Conservation (phyloP, 2,797 vertebrate species). For the Acrocephalus scirpaceus region DNA sequence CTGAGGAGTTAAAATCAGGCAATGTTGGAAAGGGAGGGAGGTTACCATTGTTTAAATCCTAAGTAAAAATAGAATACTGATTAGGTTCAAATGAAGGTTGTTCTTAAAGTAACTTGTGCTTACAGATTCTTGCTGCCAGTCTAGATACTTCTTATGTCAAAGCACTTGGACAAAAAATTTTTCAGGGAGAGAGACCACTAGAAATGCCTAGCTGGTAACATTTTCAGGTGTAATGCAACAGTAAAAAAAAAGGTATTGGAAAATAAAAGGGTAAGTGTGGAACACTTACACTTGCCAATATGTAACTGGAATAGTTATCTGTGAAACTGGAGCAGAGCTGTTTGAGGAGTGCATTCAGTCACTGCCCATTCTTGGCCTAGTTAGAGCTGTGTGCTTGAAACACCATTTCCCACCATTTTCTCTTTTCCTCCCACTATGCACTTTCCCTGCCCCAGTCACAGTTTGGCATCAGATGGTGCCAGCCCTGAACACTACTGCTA, state of each 20-base stretch:
- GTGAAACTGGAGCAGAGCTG: not conserved
- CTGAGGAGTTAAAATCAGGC: not conserved
- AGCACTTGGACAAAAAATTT: not conserved
- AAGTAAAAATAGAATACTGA: slow-evolving; percentile 59
- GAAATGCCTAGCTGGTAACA: not conserved
- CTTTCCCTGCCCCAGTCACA: not conserved
- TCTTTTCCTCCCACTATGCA: not conserved
- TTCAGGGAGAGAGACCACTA: not conserved
- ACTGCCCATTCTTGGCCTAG: not conserved
- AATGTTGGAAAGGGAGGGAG: not conserved
- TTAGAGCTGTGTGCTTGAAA: not conserved
- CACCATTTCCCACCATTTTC: not conserved
- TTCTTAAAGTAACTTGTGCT: slow-evolving; percentile 28
- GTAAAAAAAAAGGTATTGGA: not conserved
- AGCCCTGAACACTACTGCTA: not conserved
- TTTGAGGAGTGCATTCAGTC: not conserved
- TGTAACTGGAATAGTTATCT: not conserved
- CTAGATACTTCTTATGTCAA: not conserved
- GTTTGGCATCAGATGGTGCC: slow-evolving; percentile 4
- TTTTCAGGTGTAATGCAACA: not conserved
- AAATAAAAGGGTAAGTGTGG: not conserved
- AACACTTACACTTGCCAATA: not conserved
- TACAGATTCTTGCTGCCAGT: not conserved
- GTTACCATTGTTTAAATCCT: slow-evolving; percentile 52
- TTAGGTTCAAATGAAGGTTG: slow-evolving; percentile 62